A percentile compares a stretch with the other conserved stretches of the same genome.
Conservation (phyloP, 2,888 invertebrate species). For the Baronia brevicornis region DNA sequence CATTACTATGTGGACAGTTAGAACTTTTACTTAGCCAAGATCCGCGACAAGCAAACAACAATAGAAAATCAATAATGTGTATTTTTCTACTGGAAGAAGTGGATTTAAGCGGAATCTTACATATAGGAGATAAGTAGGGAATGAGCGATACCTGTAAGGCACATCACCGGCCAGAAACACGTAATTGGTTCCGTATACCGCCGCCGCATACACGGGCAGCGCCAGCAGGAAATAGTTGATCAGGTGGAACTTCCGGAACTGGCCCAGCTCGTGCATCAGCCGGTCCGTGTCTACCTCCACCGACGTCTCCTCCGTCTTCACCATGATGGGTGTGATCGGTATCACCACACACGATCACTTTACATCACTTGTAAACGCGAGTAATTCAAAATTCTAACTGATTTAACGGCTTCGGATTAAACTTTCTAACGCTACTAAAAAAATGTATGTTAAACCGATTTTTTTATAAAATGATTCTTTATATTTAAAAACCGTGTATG, state of each 20-base stretch:
- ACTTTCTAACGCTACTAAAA: too few species aligned
- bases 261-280: slow-evolving; percentile 59
- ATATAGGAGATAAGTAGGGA: too few species aligned
- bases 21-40: too few species aligned
- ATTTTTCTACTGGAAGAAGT: too few species aligned
- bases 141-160: slow-evolving; percentile 64
- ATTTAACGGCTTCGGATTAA: too few species aligned
- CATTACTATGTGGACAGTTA: too few species aligned
- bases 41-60: too few species aligned
- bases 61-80: too few species aligned
- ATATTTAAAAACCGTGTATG: too few species aligned
- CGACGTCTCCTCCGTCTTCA: slow-evolving; percentile 8
- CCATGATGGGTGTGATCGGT: slow-evolving; percentile 15
- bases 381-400: neutral
- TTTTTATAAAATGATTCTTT: too few species aligned
- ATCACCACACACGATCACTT: neutral
- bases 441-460: too few species aligned
- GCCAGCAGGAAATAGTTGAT: slow-evolving; percentile 43
- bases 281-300: slow-evolving; percentile 42
- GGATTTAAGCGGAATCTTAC: too few species aligned
- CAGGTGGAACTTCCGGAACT: slow-evolving; percentile 50
- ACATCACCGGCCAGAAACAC: slow-evolving; percentile 59
- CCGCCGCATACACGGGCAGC: slow-evolving; percentile 34
- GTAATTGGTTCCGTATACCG: slow-evolving; percentile 51
- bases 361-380: neutral